Evolutionary conservation across 2,797 vertebrate genomes (phyloP), one percentile per base, ranked within the genome.

Genomic region (Hemitrygon akajei): DNA sequence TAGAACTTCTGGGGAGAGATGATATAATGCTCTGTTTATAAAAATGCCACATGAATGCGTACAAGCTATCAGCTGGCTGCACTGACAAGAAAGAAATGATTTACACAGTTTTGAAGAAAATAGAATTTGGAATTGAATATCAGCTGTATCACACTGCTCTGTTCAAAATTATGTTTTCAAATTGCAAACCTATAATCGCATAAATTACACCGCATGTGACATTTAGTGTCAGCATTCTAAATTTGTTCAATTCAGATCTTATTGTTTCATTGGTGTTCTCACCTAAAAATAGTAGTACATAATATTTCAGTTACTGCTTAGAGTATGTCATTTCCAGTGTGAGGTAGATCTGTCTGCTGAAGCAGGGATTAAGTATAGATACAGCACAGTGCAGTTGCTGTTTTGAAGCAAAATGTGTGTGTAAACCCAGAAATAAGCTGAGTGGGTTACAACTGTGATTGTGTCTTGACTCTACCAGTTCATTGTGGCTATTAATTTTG

Each of bases 1-100:
- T 63, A 37, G 63, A 0, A 37, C 60, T 37, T 60, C 60, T 34
- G 60, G 66, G 37, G 60, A 66, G 86, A 89, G 60, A 89, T 89
- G 69, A 69, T 69, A 69, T 89, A 89, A 89, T 89, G 18, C n/a
- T 66, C 66, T 34, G 66, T 69, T 89, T 69, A 89, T n/a, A 89
- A 89, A 89, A 63, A 69, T 89, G n/a, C 12, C 63, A 89, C 63
- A 69, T 89, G 63, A 89, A 89, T 69, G 47, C 37, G 18, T 37
- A 37, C 63, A 89, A 34, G 86, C n/a, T 89, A 69, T 89, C n/a
- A 11, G 63, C n/a, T 89, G 58, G 60, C n/a, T 22, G 63, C 11
- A 10, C 25, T 18, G n/a, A 10, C 66, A 34, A 20, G 60, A 69
- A 69, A 69, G 63, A 69, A 69, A 66, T 60, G 60, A 69, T 69